These are phyloP conservation scores for Canis aureus DNA, from an alignment of 2,113 vertebrate genomes.

Conservation along the genomic window DNA sequence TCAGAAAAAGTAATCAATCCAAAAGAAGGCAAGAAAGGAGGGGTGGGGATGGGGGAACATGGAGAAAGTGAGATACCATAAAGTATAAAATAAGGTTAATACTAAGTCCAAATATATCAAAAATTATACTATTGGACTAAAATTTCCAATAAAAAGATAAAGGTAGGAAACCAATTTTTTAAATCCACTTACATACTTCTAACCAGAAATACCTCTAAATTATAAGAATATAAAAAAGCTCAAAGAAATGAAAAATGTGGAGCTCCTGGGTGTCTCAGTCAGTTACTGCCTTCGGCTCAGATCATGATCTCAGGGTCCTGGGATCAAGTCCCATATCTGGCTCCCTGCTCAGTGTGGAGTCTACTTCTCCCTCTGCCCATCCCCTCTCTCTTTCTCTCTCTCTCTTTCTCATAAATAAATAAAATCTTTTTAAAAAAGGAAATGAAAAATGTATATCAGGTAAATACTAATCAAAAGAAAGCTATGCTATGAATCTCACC, in stretches of 20 bases:
- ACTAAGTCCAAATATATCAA: neutral
- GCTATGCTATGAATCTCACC: neutral
- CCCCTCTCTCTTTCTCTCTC: no score
- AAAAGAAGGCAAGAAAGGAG: neutral
- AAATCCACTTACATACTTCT: neutral
- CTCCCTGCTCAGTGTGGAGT: no score
- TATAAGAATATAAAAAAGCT: neutral
- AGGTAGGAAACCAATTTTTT: neutral
- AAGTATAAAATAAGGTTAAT: conserved; percentile 7
- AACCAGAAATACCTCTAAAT: neutral
- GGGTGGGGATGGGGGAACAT: neutral
- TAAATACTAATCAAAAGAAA: conserved; percentile 39
- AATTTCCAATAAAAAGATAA: neutral
- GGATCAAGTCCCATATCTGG: no score
- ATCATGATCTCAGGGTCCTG: no score
- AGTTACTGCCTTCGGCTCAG: no score
- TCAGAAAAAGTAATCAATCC: neutral
- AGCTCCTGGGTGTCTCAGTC: no score
- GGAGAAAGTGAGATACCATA: neutral
- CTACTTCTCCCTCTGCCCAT: no score
- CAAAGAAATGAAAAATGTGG: neutral
- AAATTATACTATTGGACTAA: conserved; percentile 1
- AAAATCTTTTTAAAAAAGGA: no score
- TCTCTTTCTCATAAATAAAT: no score
- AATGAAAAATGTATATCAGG: neutral